Evolutionary conservation across 2,888 invertebrate species (phyloP), one percentile per base, ranked within the genome.

Genomic region (Polymixis lichenea): DNA sequence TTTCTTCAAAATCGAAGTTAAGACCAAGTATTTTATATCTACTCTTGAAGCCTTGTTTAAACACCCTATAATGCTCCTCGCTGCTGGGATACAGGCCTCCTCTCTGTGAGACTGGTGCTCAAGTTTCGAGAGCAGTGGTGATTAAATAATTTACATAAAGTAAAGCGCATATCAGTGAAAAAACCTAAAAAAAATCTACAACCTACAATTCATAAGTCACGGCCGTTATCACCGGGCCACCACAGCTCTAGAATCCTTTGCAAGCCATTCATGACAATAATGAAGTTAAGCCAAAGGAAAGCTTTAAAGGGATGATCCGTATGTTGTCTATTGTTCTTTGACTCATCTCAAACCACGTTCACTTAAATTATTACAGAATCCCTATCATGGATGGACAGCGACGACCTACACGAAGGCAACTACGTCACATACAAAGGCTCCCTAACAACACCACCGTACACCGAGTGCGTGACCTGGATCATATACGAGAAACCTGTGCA

Each of bases 351-450:
- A 58, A 4, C 19, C 19, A 22, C 6, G 5, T 32, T 13, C 32
- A 32, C 60, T 22, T 32, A 60, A 60, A 32, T 60, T 0, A 19
- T 32, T 60, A 32, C 91, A 97, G 98, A 98, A 92, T 97, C 98
- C 67, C 92, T 98, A 55, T 97, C 97, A 1, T 98, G 98, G 98
- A 97, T 98, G 93, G 97, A 97, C 85, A 95, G 97, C 71, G 97
- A 97, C 84, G 97, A 98, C 88, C 94, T 98, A 75, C 97, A 97
- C 86, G 97, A 97, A 86, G 98, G 98, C 87, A 97, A 97, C 86
- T 98, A 98, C 90, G 98, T 98, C 73, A 97, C 98, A 0, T 98
- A 98, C 91, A 97, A 97, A 90, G 98, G 98, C 8, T 98, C 98
- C 0, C 91, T 98, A 80, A 98, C 98, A 5, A 98, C 98, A 8